Evolutionary conservation across 2,888 invertebrate genomes (phyloP), one percentile per base, ranked within the genome.

Genomic region (Aleiodes testaceus): DNA sequence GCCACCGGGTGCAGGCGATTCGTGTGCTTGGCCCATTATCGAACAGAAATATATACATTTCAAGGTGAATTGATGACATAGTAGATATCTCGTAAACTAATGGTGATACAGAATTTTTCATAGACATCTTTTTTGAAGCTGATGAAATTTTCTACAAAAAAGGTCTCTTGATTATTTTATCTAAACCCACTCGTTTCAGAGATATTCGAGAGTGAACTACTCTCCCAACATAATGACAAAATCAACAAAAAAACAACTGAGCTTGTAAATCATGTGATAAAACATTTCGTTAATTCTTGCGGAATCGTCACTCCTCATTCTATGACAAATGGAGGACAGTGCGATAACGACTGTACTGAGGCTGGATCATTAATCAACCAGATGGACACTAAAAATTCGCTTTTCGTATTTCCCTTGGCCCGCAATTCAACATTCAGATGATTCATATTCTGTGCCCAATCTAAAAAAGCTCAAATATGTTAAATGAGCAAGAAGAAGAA

Each of bases 1-100:
- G 79, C 73, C 77, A 80, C 80, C 85, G 82, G 83, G 83, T 85
- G 85, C 79, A 76, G 75, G 75, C 75, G 50, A 50, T 65, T 45
- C 52, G 79, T 78, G 77, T 68, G 75, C 79, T 78, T 79, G 79
- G 79, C 79, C 82, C 75, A 73, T 77, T 78, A 80, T 63, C 12
- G 45, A 63, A 22, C 12, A 22, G 36, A 20, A 16, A 36, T 42
- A 59, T 59, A 59, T 59, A 30, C 12, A 59, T 18, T 42, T 59
- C 59, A 18, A 59, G 59, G 42, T 42, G 36, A 59, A n/a, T n/a
- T n/a, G n/a, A n/a, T n/a, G n/a, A 36, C 36, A 36, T 7, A 36
- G 42, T 30, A 36, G 11, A 36, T 36, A 36, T 36, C 11, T 3
- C 36, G 6, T 36, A 6, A 36, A 36, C 11, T 9, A 7, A 9